phyloP scores from a whole-genome alignment of 1,140 invertebrate species.

The Heliconius hermathena region DNA sequence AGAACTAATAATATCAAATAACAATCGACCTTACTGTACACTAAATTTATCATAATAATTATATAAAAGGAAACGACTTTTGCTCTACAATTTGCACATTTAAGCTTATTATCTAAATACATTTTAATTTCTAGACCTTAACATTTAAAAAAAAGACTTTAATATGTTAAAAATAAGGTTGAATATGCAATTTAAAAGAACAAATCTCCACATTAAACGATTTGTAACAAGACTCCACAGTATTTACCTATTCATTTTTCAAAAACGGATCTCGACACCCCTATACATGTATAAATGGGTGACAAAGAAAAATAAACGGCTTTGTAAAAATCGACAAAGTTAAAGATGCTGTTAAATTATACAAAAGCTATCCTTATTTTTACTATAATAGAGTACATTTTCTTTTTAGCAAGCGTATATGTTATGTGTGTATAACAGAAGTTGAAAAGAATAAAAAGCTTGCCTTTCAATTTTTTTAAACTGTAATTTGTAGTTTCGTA shows the following conservation, averaged over 20 bases:
- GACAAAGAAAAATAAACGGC: conserved; percentile 80
- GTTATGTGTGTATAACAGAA: conserved; percentile 34
- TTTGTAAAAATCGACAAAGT: conserved; percentile 70
- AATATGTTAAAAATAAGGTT: not conserved
- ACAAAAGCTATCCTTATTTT: conserved; percentile 17
- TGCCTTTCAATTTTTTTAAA: conserved; percentile 74
- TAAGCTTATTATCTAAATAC: conserved; percentile 36
- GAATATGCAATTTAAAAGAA: not conserved
- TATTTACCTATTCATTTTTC: conserved; percentile 81
- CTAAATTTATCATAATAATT: conserved; percentile 1
- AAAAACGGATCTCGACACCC: conserved; percentile 80
- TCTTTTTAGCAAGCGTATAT: not conserved
- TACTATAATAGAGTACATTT: conserved; percentile 45
- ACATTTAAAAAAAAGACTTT: not conserved
- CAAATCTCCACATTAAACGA: conserved; percentile 49
- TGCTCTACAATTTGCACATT: conserved; percentile 7
- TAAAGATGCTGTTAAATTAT: conserved; percentile 34
- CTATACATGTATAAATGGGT: conserved; percentile 75
- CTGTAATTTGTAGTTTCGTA: conserved; percentile 80
- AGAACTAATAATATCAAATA: not conserved
- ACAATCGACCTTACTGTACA: not conserved
- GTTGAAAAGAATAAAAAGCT: conserved; percentile 65
- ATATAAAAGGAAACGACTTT: not conserved
- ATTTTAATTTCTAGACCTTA: conserved; percentile 3
- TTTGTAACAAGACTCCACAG: conserved; percentile 71